Percentiles rank a stretch among this genome's conserved stretches.
phyloP scores from a whole-genome alignment of 2,113 vertebrate species.

The Pollachius pollachius region DNA sequence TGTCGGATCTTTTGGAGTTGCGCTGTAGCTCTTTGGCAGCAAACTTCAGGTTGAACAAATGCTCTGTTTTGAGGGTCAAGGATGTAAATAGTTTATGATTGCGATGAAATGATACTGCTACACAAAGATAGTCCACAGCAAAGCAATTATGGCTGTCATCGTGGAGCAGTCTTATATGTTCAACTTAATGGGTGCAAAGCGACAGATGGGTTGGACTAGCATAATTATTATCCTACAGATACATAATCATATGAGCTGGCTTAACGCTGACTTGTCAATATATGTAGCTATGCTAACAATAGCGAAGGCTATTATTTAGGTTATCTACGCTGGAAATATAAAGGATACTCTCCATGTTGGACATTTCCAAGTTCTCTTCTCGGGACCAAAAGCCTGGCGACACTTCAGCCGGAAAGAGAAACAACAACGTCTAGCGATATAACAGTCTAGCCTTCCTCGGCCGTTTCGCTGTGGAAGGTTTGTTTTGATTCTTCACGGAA shows the following conservation, averaged over 20 bases:
- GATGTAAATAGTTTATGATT: background rate
- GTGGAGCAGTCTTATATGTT: no score
- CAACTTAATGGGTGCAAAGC: no score
- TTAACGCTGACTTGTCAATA: no score
- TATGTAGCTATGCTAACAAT: no score
- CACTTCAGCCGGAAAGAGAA: background rate
- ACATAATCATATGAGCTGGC: no score
- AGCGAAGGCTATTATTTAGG: no score
- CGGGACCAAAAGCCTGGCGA: background rate
- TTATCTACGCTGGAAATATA: background rate
- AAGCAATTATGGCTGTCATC: no score
- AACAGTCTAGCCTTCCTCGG: no score
- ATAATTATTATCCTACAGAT: no score
- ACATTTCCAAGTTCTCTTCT: slow-evolving; percentile 43
- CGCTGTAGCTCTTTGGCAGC: slow-evolving; percentile 84
- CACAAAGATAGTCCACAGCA: no score
- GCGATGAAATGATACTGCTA: no score
- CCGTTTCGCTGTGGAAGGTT: slow-evolving; percentile 6
- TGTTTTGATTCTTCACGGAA: slow-evolving; percentile 40
- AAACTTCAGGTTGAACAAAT: slow-evolving; percentile 86
- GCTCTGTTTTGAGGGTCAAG: slow-evolving; percentile 66
- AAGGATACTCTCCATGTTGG: slow-evolving; percentile 76
- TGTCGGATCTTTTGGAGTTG: slow-evolving; percentile 85
- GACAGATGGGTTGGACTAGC: no score
- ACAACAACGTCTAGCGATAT: background rate